Percentiles rank a stretch among this genome's conserved stretches.
Conservation (phyloP, 2,888 invertebrate species). For the Tipula confusa region DNA sequence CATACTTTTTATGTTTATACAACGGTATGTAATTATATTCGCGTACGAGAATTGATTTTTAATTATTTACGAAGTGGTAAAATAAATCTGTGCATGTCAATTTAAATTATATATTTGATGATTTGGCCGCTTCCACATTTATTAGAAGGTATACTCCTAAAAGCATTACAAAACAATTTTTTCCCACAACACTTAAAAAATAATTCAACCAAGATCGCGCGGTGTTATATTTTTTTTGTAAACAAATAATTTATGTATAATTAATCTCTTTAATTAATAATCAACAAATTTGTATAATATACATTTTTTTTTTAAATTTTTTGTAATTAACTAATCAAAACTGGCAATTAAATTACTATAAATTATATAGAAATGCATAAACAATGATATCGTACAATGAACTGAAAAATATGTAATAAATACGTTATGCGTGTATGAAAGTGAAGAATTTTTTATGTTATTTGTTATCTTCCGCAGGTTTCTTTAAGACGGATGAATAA, state of each 20-base stretch:
- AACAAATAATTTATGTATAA: not conserved
- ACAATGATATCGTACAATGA: constrained; percentile 16
- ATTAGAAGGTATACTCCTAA: too few relatives aligned
- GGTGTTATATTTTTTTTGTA: not conserved
- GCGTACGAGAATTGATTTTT: not conserved
- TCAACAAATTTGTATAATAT: too few relatives aligned
- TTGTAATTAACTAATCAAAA: constrained; percentile 12
- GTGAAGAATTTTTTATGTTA: not conserved
- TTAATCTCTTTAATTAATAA: not conserved
- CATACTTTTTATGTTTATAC: not conserved
- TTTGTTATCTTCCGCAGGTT: not conserved
- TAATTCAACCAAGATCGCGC: too few relatives aligned
- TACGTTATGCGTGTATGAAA: not conserved
- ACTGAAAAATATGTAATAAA: not conserved
- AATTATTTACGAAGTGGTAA: not conserved
- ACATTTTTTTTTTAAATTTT: too few relatives aligned
- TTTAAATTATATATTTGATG: not conserved
- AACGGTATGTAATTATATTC: not conserved
- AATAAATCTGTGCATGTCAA: not conserved
- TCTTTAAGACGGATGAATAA: not conserved
- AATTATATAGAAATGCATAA: not conserved
- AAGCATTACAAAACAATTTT: not conserved
- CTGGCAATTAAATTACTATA: not conserved
- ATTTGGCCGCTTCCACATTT: too few relatives aligned
- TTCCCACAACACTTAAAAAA: not conserved